Evolutionary conservation across 2,888 invertebrate genomes (phyloP).

Genomic region (Scaptomyza flava): DNA sequence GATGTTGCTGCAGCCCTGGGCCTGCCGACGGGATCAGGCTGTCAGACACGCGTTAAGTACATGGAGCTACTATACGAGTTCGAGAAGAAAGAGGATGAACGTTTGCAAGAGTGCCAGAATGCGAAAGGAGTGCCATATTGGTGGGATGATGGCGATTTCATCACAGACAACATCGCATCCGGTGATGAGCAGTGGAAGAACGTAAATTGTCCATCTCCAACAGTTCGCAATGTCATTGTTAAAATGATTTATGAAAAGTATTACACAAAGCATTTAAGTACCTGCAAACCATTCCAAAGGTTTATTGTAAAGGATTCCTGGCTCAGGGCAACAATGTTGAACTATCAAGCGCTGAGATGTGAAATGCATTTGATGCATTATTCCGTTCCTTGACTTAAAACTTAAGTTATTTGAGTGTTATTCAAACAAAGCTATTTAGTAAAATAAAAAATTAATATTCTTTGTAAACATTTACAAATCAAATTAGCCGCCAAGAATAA

Average conservation of each 20-base stretch:
- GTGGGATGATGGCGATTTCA: conserved; percentile 48
- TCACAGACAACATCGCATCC: conserved; percentile 1
- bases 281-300: conserved; percentile 28
- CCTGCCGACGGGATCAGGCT: conserved; percentile 22
- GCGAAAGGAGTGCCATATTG: conserved; percentile 26
- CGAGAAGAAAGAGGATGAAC: conserved; percentile 33
- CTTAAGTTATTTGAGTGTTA: background rate
- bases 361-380: conserved; percentile 35
- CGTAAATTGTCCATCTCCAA: background rate
- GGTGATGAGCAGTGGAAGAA: background rate
- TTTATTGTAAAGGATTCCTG: conserved; percentile 46
- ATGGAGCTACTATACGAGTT: conserved; percentile 35
- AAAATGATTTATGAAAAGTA: conserved; percentile 40
- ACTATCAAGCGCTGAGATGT: conserved; percentile 30
- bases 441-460: background rate
- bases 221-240: conserved; percentile 29
- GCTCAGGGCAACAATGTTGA: conserved; percentile 41
- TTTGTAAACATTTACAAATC: too few relatives aligned
- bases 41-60: conserved; percentile 29
- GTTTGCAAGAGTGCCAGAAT: conserved; percentile 16
- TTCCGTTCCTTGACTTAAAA: conserved; percentile 6
- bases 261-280: conserved; percentile 34
- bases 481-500: background rate
- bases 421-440: background rate
- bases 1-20: conserved; percentile 38